Evolutionary conservation across 2,113 vertebrate species (phyloP).

Genomic region (Phasianus colchicus): DNA sequence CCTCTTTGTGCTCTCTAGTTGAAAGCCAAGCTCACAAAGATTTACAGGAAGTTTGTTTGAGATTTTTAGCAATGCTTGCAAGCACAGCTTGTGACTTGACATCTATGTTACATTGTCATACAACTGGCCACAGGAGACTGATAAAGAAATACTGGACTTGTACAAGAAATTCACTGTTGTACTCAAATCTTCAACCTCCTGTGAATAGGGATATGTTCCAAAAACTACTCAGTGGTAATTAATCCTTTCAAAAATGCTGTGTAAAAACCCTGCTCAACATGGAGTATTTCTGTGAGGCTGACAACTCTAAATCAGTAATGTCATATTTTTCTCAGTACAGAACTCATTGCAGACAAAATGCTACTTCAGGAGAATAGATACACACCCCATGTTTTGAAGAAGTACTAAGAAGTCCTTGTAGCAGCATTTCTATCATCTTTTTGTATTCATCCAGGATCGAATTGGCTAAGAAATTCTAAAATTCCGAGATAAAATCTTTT

Average conservation of each 20-base stretch:
- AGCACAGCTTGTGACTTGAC: neutral
- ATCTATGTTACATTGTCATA: neutral
- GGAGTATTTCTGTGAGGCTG: neutral
- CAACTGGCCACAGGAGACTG: neutral
- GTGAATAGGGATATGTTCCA: neutral
- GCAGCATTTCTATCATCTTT: neutral
- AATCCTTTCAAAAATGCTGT: neutral
- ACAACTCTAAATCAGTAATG: neutral
- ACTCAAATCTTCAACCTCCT: neutral
- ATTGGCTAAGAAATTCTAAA: neutral
- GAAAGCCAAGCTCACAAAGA: neutral
- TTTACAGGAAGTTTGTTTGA: fast-evolving
- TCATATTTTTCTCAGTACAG: neutral
- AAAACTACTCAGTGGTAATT: neutral
- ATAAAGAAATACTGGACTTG: neutral
- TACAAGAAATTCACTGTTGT: neutral
- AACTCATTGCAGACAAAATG: neutral
- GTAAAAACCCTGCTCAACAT: neutral
- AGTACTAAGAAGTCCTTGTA: neutral
- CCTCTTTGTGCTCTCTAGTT: neutral
- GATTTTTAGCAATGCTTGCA: neutral
- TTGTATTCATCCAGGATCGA: neutral
- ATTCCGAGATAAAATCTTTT: neutral
- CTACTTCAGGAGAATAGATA: neutral
- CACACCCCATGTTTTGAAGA: neutral